Evolutionary conservation across 2,888 invertebrate genomes (phyloP), one percentile per base, ranked within the genome.

Genomic region (Diadegma fenestrale): DNA sequence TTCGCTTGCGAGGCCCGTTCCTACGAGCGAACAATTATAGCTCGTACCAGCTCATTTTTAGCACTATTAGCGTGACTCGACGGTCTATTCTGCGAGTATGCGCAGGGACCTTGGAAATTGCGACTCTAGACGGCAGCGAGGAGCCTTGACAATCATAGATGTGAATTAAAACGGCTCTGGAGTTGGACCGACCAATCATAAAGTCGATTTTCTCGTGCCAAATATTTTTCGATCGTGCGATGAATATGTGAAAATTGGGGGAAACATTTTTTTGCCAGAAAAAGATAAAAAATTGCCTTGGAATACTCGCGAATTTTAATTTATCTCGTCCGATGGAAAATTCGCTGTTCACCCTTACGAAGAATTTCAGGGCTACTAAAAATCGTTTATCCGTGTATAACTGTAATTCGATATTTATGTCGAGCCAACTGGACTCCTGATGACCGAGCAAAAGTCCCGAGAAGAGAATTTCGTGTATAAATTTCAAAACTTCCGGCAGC

Each of bases 51-150:
- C 71, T 72, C 80, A 80, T 61, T 80, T 80, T 80, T 80, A 80
- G 80, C 80, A 64, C 72, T 80, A 80, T 80, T 72, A 80, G 64
- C 80, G 69, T 68, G 68, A 77, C 80, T 80, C 80, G 72, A 48
- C 72, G 30, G 48, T 80, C 72, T 72, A 64, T 72, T 80, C 63
- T 72, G 63, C 43, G 43, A 64, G 58, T 72, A 41, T 63, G 68
- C 69, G 69, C 78, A 78, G 54, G 51, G 80, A 58, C 80, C 80
- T 80, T 80, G 80, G 48, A 80, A 80, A 72, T 51, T 80, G 72
- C 71, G 63, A 72, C 64, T 80, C 80, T 71, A 72, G 80, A 64
- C 80, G 33, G 30, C 61, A 61, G 48, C 19, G 22, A 71, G 30
- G 71, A 71, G 72, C 80, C 80, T 80, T 72, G 71, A 72, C 58